Evolutionary conservation across 2,797 vertebrate species (phyloP).

Genomic region (Acropternis orthonyx): DNA sequence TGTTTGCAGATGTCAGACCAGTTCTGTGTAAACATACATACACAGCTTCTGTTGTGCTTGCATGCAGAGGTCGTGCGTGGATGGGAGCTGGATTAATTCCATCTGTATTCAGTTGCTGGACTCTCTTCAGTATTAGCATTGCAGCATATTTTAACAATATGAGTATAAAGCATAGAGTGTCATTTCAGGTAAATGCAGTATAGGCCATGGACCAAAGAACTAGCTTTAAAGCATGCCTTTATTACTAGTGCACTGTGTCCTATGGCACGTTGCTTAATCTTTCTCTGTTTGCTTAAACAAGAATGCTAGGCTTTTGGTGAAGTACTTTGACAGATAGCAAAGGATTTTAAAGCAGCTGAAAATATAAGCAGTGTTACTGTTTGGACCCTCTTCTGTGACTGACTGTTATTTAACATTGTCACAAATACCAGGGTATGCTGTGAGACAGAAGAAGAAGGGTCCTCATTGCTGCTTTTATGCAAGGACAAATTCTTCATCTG

Average conservation of each 20-base stretch:
- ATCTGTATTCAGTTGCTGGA: not conserved
- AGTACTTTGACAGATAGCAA: not conserved
- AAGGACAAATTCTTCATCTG: not conserved
- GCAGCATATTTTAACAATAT: not conserved
- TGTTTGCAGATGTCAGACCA: not conserved
- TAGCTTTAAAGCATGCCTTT: not conserved
- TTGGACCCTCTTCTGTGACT: not conserved
- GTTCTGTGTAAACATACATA: not conserved
- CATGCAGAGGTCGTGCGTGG: not conserved
- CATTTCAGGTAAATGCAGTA: not conserved
- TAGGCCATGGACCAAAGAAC: not conserved
- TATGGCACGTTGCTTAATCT: not conserved
- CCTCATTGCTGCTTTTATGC: not conserved
- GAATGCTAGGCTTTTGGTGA: not conserved
- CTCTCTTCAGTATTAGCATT: not conserved
- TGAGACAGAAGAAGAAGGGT: not conserved
- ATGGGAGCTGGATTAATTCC: not conserved
- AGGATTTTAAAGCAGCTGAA: not conserved
- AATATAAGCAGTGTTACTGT: not conserved
- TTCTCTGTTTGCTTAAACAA: not conserved
- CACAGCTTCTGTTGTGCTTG: not conserved
- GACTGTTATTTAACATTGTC: not conserved
- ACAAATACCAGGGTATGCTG: not conserved
- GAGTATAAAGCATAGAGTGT: not conserved
- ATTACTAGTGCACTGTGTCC: rapidly evolving